Conservation (phyloP, 92 coral and sea anemone genomes). For the Epizoanthus scotinus region DNA sequence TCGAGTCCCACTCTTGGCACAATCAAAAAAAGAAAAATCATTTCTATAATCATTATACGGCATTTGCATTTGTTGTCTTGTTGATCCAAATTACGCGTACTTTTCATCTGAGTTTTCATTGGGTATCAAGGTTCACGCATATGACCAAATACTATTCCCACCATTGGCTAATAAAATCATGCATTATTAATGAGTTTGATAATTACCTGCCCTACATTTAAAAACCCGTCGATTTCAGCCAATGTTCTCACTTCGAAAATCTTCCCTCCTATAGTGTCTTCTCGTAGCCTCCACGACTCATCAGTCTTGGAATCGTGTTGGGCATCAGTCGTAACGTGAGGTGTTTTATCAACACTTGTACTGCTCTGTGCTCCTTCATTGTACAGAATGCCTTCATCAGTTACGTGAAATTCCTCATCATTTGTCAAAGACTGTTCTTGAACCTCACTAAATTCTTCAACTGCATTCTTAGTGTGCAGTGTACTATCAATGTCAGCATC, state of each 20-base stretch:
- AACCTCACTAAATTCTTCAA: background rate
- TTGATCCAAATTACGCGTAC: no score
- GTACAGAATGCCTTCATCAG: background rate
- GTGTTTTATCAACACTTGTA: background rate
- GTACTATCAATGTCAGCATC: background rate
- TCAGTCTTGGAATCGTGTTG: conserved; percentile 2
- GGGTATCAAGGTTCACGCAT: no score
- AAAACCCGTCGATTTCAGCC: conserved; percentile 93
- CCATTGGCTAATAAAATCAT: no score
- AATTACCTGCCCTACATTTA: conserved; percentile 85
- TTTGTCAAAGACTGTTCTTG: background rate
- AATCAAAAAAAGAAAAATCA: no score
- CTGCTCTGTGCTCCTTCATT: background rate
- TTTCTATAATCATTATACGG: no score
- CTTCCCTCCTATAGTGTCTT: conserved; percentile 81
- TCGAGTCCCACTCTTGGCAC: no score
- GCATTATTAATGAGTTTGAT: no score
- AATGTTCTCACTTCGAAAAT: conserved; percentile 79
- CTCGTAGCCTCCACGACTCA: conserved; percentile 32
- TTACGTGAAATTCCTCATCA: conserved; percentile 10
- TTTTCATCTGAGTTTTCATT: no score
- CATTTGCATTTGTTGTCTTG: no score
- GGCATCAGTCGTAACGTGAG: background rate
- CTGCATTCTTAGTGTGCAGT: background rate
- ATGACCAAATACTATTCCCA: no score